phyloP scores from a whole-genome alignment of 2,113 vertebrate genomes.

The Brienomyrus brachyistius region DNA sequence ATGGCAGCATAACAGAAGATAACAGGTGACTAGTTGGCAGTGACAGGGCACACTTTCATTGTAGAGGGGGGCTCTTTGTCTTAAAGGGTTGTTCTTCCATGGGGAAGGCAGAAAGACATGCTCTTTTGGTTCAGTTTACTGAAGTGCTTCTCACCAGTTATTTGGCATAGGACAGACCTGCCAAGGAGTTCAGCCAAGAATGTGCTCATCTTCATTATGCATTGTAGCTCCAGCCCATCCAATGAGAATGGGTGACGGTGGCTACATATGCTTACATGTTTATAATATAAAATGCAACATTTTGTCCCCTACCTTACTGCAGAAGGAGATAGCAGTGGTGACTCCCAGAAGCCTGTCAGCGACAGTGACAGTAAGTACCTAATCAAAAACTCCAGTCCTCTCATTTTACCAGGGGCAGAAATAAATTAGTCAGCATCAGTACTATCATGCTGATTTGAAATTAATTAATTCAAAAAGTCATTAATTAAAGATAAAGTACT shows the following conservation, averaged over 20 bases:
- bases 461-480: not conserved
- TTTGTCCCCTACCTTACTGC: not conserved
- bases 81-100: not conserved
- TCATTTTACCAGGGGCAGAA: not conserved
- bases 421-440: not conserved
- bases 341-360: not conserved
- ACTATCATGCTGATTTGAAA: not conserved
- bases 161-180: not conserved
- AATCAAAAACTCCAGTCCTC: not conserved
- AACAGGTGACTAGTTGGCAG: conserved; percentile 31
- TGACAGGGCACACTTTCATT: conserved; percentile 36
- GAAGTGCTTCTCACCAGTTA: not conserved
- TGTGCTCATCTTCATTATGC: not conserved
- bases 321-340: not conserved
- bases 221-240: not conserved
- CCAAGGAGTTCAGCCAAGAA: not conserved
- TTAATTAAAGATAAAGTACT: not conserved
- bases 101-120: not conserved
- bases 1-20: conserved; percentile 33
- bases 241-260: not conserved
- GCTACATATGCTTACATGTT: not conserved
- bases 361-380: conserved; percentile 13
- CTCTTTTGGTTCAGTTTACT: not conserved
- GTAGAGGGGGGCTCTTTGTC: conserved; percentile 18
- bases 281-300: not conserved